Evolutionary conservation across 23 tunicate genomes (phyloP).

Genomic region (Phallusia fumigata): DNA sequence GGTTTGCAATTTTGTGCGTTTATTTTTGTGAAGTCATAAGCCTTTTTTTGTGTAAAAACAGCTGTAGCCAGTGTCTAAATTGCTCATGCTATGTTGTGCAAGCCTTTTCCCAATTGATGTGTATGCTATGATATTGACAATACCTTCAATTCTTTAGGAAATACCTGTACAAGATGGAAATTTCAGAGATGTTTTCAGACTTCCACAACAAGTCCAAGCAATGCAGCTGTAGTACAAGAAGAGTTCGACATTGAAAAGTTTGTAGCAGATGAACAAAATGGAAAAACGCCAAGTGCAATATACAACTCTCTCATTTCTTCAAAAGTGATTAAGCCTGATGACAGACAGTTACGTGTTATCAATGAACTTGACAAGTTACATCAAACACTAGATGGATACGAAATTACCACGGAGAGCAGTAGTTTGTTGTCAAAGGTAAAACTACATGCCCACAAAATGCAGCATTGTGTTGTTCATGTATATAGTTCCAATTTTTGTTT

Average conservation of each 20-base stretch:
- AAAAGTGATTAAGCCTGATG: constrained; percentile 35
- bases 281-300: constrained; percentile 25
- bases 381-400: constrained; percentile 37
- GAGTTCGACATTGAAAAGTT: constrained; percentile 17
- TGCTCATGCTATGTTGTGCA: no score
- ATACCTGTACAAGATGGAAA: neutral
- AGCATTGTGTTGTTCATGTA: no score
- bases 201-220: neutral
- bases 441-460: neutral
- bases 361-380: constrained; percentile 43
- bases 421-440: constrained; percentile 45
- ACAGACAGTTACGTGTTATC: constrained; percentile 47
- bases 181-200: neutral
- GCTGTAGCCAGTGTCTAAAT: no score
- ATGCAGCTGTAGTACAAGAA: neutral
- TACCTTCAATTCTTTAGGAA: neutral
- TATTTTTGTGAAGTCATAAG: no score
- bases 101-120: no score
- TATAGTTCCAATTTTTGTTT: no score
- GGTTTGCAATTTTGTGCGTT: no score
- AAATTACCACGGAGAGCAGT: neutral
- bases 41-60: no score
- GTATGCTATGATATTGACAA: no score
- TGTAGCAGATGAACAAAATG: constrained; percentile 12
- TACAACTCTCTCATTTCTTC: constrained; percentile 32